Percentiles rank a stretch among this genome's conserved stretches.
These are phyloP conservation scores for mouse (Mus musculus) DNA, from an alignment of 2,113 vertebrate species.

Conservation along the genomic window GRCm39 chr1:130655001-130655500, in stretches of 20 bases:
- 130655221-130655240: not conserved
- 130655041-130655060: not conserved
- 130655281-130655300: not conserved
- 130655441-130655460: not conserved
- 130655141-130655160: not conserved
- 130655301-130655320: not conserved
- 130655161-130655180: not conserved
- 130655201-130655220: not conserved
- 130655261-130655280: not conserved
- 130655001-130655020: constrained; percentile 12
- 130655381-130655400: not conserved
- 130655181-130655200: not conserved
- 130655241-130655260: not conserved
- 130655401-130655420: not conserved
- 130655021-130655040: not conserved
- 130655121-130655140: not conserved
- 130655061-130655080: not conserved
- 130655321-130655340: not conserved
- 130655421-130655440: not conserved
- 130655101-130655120: not conserved
- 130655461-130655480: not conserved
- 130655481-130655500: not conserved
- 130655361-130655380: not conserved
- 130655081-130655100: not conserved
- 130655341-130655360: not conserved